Conservation (phyloP, 1,140 invertebrate genomes). For the Lepidotrigona ventralis region DNA sequence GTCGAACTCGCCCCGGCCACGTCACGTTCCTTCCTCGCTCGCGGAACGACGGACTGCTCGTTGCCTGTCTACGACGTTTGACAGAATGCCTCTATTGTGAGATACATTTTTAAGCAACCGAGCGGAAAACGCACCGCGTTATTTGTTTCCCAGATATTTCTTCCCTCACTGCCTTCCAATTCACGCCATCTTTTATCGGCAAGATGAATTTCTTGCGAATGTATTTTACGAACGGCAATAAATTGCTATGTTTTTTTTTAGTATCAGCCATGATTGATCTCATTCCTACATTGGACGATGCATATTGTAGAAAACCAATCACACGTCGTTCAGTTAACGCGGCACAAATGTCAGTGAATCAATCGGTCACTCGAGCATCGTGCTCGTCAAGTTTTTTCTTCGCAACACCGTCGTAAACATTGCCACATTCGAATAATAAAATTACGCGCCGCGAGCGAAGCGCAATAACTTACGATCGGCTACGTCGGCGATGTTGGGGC, state of each 20-base stretch:
- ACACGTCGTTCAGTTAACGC: background rate
- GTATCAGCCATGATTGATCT: background rate
- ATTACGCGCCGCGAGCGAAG: background rate
- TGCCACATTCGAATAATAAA: background rate
- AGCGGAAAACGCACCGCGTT: conserved; percentile 22
- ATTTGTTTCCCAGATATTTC: conserved; percentile 46
- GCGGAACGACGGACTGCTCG: conserved; percentile 20
- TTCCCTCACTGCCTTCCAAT: background rate
- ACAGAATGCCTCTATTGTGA: conserved; percentile 68
- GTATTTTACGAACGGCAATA: background rate
- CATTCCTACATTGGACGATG: background rate
- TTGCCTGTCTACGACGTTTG: conserved; percentile 67
- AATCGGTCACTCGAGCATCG: background rate
- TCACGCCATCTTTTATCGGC: background rate
- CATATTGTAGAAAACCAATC: background rate
- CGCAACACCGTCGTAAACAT: background rate
- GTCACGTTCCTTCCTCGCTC: conserved; percentile 35
- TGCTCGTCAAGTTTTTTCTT: background rate
- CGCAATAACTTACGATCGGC: background rate
- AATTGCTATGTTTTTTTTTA: background rate
- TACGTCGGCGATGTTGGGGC: background rate
- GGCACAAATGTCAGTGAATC: background rate
- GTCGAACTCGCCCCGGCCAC: conserved; percentile 35
- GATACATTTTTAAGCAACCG: conserved; percentile 68
- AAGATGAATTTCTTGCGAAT: background rate